These are phyloP conservation scores for Apis laboriosa DNA, from an alignment of 1,140 invertebrate genomes.

Conservation along the genomic window DNA sequence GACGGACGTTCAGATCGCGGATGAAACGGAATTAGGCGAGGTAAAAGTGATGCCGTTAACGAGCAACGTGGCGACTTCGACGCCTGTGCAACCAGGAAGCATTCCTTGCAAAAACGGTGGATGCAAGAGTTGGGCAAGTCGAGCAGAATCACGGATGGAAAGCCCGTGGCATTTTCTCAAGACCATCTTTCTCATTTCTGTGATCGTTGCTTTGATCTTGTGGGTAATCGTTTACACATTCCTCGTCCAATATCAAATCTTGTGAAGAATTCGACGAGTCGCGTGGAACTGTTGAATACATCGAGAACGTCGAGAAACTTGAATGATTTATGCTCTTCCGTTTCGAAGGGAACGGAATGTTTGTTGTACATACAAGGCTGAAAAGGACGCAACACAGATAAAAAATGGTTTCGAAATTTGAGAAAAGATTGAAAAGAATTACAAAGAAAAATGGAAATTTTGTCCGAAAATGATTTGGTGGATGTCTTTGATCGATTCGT, in stretches of 20 bases:
- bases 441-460: background rate
- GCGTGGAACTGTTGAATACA: background rate
- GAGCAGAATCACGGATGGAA: constrained; percentile 61
- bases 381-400: too few relatives aligned
- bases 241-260: constrained; percentile 72
- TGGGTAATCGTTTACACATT: constrained; percentile 80
- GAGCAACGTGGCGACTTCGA: constrained; percentile 50
- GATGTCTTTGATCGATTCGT: background rate
- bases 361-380: too few relatives aligned
- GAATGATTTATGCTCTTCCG: background rate
- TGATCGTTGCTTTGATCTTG: constrained; percentile 76
- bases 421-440: background rate
- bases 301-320: background rate
- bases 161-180: constrained; percentile 81
- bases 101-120: constrained; percentile 62
- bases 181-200: constrained; percentile 78
- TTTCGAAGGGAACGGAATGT: background rate
- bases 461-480: too few relatives aligned
- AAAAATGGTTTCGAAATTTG: too few relatives aligned
- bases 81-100: constrained; percentile 13
- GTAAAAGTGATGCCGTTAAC: constrained; percentile 51
- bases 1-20: constrained; percentile 17
- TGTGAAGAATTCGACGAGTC: constrained; percentile 48
- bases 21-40: constrained; percentile 68
- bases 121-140: constrained; percentile 51